Base-by-base conservation (phyloP, 2,113 vertebrate species). In the Muscicapa adusta region DNA sequence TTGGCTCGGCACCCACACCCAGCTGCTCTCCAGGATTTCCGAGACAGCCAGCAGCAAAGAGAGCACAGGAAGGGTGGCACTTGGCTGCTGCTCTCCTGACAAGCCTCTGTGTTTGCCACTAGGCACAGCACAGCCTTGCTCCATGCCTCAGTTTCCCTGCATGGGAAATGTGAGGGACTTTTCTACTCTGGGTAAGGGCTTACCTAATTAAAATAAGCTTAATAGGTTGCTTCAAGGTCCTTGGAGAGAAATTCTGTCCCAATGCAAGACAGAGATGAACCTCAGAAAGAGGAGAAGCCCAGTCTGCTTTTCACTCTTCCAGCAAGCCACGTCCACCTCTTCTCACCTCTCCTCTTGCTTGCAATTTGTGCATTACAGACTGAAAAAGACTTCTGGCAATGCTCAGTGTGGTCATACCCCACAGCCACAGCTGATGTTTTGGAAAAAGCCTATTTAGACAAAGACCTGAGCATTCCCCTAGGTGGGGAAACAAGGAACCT, bases 11-110 rank as follows among this genome's bases (percentile, higher is more conserved):
- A 75, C 40, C 45, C 1, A 1, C 53, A 51, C 51, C 33, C 9
- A 1, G n/a, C 18, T 7, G 2, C 12, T 73, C 34, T 42, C 83
- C 0, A 4, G 29, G 36, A 54, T 45, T 66, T 58, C 70, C 0
- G 0, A 88, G 57, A 28, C 0, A 7, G n/a, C 18, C 5, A 1
- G 45, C 16, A 3, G 25, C 10, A 4, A 89, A 63, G 43, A 24
- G 28, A 31, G 34, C 3, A 20, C 0, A 2, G 38, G 43, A 50
- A 79, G 12, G 0, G 0, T 6, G 5, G 2, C 1, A 7, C 28
- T 61, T 9, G 9, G 54, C 14, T 8, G 2, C 26, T 14, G 28
- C 45, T 61, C 38, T 73, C 23, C 34, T 67, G 48, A 53, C 12
- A 18, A 79, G 25, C 42, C 58, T 14, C 18, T 13, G 16, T 0